A percentile compares a stretch with the other conserved stretches of the same genome.
Conservation (phyloP, 2,797 vertebrate genomes). For the Linurgus olivaceus region DNA sequence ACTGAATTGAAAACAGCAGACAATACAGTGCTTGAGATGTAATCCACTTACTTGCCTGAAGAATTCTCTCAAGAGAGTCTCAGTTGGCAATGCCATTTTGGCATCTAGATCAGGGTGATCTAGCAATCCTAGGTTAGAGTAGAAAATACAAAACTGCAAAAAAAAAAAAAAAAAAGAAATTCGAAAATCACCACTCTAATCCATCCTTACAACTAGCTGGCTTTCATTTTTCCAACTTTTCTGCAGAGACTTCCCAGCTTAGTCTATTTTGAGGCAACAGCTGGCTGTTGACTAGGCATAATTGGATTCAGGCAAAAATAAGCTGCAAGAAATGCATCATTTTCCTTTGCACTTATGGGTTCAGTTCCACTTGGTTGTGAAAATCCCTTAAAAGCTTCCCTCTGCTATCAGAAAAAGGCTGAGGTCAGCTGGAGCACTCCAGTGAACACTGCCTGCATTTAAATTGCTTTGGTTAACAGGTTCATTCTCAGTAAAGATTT, state of each 20-base stretch:
- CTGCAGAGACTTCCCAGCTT: not conserved
- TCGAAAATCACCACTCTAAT: not conserved
- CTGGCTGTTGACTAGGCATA: not conserved
- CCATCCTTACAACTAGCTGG: not conserved
- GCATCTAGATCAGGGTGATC: not conserved
- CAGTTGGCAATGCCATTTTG: not conserved
- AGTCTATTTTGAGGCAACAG: not conserved
- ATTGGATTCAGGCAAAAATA: not conserved
- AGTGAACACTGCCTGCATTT: not conserved
- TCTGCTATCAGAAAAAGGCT: not conserved
- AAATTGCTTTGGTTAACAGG: constrained; percentile 8
- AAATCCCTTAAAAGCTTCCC: not conserved
- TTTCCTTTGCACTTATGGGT: not conserved
- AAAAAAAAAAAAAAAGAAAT: not conserved
- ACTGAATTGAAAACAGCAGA: not conserved
- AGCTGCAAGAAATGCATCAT: not conserved
- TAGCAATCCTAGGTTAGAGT: not conserved
- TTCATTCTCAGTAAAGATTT: not conserved
- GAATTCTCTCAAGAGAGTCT: not conserved
- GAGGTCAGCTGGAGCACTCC: not conserved
- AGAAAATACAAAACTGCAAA: not conserved
- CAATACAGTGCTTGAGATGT: not conserved
- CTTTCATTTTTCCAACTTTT: not conserved
- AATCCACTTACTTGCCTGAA: not conserved
- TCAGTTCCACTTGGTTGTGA: not conserved